phyloP scores from a whole-genome alignment of 2,113 vertebrate genomes.

The Corvus hawaiiensis region DNA sequence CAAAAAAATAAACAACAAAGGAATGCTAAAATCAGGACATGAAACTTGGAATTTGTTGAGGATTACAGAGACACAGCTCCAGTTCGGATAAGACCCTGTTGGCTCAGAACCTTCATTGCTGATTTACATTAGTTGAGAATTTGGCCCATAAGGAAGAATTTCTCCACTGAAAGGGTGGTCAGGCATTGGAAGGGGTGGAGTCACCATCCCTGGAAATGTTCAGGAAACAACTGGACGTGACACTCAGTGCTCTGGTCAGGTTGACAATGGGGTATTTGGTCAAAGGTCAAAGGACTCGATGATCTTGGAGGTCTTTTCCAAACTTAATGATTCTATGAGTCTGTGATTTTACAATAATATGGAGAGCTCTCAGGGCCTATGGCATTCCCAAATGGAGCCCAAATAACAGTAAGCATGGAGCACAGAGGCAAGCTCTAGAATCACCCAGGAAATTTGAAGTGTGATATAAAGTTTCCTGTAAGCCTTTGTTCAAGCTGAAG shows the following conservation, averaged over 20 bases:
- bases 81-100: not conserved
- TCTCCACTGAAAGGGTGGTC: not conserved
- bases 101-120: not conserved
- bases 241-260: not conserved
- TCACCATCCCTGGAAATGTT: not conserved
- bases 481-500: slow-evolving; percentile 39
- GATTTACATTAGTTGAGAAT: not conserved
- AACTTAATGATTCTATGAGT: not conserved
- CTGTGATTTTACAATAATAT: not conserved
- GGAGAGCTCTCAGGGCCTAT: not conserved
- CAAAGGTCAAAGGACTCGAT: not conserved
- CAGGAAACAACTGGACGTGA: not conserved
- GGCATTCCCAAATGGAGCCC: not conserved
- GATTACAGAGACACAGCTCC: not conserved
- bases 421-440: not conserved
- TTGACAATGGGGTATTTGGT: not conserved
- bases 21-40: not conserved
- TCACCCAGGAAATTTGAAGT: slow-evolving; percentile 16
- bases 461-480: slow-evolving; percentile 34
- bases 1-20: not conserved
- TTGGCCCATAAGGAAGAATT: not conserved
- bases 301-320: not conserved
- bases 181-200: not conserved
- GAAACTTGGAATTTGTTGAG: not conserved
- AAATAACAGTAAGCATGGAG: not conserved